Evolutionary conservation across 2,888 invertebrate species (phyloP).

Genomic region (Sphinx pinastri): DNA sequence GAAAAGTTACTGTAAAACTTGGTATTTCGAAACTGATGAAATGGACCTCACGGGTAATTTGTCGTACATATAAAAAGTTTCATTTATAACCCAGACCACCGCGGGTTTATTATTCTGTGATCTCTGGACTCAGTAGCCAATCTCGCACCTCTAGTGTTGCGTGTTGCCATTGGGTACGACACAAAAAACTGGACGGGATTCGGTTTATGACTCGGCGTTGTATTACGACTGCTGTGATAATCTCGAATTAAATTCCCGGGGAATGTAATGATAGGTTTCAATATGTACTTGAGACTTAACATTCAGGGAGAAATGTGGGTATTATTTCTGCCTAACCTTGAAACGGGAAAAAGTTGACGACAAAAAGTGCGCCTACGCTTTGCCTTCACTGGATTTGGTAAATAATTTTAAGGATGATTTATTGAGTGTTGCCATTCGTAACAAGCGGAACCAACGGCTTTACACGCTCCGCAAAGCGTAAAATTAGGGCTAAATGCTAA

Average conservation of each 20-base stretch:
- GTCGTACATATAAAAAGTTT: slow-evolving; percentile 18
- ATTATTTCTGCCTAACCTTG: no score
- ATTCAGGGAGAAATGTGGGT: no score
- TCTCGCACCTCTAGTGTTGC: slow-evolving; percentile 4
- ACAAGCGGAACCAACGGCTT: not conserved
- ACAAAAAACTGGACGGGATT: not conserved
- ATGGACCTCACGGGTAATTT: slow-evolving; percentile 12
- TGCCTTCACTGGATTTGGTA: not conserved
- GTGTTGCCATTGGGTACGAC: slow-evolving; percentile 8
- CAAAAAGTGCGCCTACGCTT: no score
- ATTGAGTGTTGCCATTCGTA: not conserved
- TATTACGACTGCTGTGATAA: no score
- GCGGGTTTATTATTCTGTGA: slow-evolving; percentile 21
- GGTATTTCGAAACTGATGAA: not conserved
- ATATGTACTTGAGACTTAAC: no score
- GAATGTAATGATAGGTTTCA: no score
- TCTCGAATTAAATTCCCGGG: no score
- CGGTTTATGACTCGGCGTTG: no score
- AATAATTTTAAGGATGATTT: not conserved
- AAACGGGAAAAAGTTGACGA: no score
- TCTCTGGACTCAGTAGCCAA: slow-evolving; percentile 14
- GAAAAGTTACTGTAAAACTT: no score
- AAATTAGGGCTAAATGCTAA: not conserved
- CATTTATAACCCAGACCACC: slow-evolving; percentile 18
- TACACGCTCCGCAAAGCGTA: not conserved